Percentiles rank a stretch among this genome's conserved stretches.
phyloP scores from a whole-genome alignment of 2,888 invertebrate genomes.

The Rhogogaster chlorosoma region DNA sequence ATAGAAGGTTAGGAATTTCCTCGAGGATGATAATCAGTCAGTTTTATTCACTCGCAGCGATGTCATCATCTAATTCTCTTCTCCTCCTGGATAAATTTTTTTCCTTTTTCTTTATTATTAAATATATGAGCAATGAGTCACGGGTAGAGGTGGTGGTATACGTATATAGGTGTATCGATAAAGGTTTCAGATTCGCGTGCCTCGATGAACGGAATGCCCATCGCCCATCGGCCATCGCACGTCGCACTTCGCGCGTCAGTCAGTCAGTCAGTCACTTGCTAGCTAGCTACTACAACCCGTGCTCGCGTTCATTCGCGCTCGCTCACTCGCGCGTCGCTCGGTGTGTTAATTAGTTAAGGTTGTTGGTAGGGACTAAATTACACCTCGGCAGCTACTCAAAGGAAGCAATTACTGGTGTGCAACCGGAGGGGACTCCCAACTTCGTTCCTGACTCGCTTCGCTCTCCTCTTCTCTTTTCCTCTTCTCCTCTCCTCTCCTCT shows the following conservation, averaged over 20 bases:
- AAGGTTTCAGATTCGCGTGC: slow-evolving; percentile 53
- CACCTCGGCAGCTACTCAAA: slow-evolving; percentile 79
- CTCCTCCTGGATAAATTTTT: not conserved
- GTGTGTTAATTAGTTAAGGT: slow-evolving; percentile 79
- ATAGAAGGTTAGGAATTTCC: slow-evolving; percentile 70
- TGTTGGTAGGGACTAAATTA: slow-evolving; percentile 79
- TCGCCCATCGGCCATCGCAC: slow-evolving; percentile 62
- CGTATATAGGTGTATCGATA: slow-evolving; percentile 38
- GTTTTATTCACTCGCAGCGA: not conserved
- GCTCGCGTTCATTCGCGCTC: slow-evolving; percentile 47
- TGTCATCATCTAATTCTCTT: not conserved
- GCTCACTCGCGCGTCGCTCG: slow-evolving; percentile 72
- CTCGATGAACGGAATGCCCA: slow-evolving; percentile 54
- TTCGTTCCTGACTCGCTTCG: slow-evolving; percentile 57
- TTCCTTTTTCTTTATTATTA: not conserved
- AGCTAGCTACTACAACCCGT: slow-evolving; percentile 20
- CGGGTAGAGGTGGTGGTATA: no score
- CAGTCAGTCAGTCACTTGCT: slow-evolving; percentile 19
- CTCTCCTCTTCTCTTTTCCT: slow-evolving; percentile 32
- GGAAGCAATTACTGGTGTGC: slow-evolving; percentile 79
- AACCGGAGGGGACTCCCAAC: slow-evolving; percentile 68
- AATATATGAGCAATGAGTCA: not conserved
- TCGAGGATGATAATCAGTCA: not conserved
- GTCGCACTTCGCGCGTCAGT: slow-evolving; percentile 67
- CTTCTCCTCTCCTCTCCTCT: slow-evolving; percentile 40